These are phyloP conservation scores for Taenioides sp. DNA, from an alignment of 2,797 vertebrate species.

Conservation along the genomic window DNA sequence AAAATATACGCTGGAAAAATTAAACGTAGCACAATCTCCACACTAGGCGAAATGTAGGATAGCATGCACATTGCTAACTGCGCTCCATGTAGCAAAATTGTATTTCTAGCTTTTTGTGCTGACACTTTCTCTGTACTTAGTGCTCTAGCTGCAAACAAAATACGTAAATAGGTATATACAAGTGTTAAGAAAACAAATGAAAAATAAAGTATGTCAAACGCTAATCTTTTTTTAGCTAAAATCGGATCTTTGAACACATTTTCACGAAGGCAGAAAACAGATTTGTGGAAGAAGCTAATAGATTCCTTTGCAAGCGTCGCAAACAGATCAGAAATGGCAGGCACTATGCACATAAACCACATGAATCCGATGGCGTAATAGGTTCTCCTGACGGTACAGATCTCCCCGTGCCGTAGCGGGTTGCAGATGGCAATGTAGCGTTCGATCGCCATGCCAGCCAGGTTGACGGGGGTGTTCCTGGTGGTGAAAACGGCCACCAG, in stretches of 20 bases:
- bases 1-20: constrained; percentile 59
- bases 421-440: constrained; percentile 75
- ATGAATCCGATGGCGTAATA: constrained; percentile 63
- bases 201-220: constrained; percentile 74
- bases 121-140: constrained; percentile 54
- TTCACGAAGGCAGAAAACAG: constrained; percentile 67
- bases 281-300: constrained; percentile 68
- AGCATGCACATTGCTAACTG: constrained; percentile 81
- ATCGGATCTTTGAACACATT: constrained; percentile 72
- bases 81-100: constrained; percentile 76
- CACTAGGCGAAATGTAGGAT: constrained; percentile 74
- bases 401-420: constrained; percentile 67
- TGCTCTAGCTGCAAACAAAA: constrained; percentile 63
- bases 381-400: constrained; percentile 72
- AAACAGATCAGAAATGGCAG: constrained; percentile 74
- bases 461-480: constrained; percentile 72
- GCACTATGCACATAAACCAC: constrained; percentile 69
- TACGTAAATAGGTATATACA: constrained; percentile 71
- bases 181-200: constrained; percentile 72
- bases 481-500: constrained; percentile 77
- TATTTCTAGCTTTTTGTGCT: constrained; percentile 68
- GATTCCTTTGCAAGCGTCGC: constrained; percentile 67
- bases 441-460: constrained; percentile 79
- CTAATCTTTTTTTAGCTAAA: constrained; percentile 60
- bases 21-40: constrained; percentile 61